Conservation (phyloP, 1,140 invertebrate species). For the Cardiocondyla obscurior region DNA sequence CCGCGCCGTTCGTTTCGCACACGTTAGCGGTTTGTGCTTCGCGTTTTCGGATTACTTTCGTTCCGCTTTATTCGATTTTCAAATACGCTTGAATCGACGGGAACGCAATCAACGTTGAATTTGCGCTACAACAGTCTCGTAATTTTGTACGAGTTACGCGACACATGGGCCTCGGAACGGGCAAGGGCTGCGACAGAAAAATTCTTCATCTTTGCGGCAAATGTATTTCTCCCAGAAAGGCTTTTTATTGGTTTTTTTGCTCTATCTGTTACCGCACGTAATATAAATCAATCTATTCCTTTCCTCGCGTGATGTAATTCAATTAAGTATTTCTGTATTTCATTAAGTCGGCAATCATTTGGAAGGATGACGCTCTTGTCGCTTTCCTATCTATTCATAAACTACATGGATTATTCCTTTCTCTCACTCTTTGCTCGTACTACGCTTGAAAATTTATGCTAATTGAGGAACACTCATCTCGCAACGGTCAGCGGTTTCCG, state of each 20-base stretch:
- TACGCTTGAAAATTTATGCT: slow-evolving; percentile 42
- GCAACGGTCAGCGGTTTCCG: slow-evolving; percentile 26
- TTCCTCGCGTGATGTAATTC: not conserved
- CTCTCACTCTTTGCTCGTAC: not conserved
- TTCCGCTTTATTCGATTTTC: slow-evolving; percentile 39
- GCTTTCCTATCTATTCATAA: slow-evolving; percentile 15
- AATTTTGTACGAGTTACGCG: not conserved
- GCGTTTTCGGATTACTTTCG: slow-evolving; percentile 49
- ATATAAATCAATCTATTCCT: not conserved
- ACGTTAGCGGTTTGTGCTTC: slow-evolving; percentile 29
- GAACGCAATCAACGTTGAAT: slow-evolving; percentile 21
- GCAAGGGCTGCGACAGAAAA: not conserved
- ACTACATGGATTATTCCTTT: not conserved
- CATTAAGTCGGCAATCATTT: not conserved
- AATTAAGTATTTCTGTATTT: not conserved
- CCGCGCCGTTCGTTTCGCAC: slow-evolving; percentile 14
- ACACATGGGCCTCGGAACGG: not conserved
- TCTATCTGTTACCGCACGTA: too few relatives aligned
- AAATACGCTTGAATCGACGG: slow-evolving; percentile 12
- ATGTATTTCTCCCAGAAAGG: too few relatives aligned
- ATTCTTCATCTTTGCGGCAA: not conserved
- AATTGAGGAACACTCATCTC: slow-evolving; percentile 6
- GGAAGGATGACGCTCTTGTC: not conserved
- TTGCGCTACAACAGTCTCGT: slow-evolving; percentile 1
- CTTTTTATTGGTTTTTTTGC: not conserved